phyloP scores from a whole-genome alignment of 53 echinoderm and acorn worm genomes.

The Paelopatides confundens region DNA sequence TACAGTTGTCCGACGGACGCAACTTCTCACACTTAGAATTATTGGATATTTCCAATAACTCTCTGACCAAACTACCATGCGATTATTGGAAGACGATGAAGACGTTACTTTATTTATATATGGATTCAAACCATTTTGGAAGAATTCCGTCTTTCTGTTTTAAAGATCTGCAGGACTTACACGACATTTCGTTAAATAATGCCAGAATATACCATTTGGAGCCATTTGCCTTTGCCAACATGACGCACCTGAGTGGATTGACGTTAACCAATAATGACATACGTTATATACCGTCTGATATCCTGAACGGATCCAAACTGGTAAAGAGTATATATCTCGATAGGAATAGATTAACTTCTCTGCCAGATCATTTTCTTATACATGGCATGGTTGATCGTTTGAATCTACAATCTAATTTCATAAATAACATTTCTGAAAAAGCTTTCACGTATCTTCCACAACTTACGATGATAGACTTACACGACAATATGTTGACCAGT shows the following conservation, averaged over 20 bases:
- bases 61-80: slow-evolving; percentile 67
- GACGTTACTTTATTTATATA: neutral
- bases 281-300: slow-evolving; percentile 38
- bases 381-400: neutral
- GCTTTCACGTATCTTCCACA: neutral
- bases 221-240: slow-evolving; percentile 2
- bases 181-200: neutral
- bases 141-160: neutral
- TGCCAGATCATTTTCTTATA: slow-evolving; percentile 65
- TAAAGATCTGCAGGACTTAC: neutral
- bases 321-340: slow-evolving; percentile 25
- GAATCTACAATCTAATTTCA: slow-evolving; percentile 9
- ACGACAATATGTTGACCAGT: neutral
- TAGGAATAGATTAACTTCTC: slow-evolving; percentile 53
- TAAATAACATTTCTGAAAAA: neutral
- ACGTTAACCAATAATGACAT: slow-evolving; percentile 64
- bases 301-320: slow-evolving; percentile 52
- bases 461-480: neutral
- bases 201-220: neutral
- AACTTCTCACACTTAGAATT: slow-evolving; percentile 64
- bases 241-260: slow-evolving; percentile 11
- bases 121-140: neutral
- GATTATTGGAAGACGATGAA: slow-evolving; percentile 23
- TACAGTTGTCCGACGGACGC: neutral
- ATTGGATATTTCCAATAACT: slow-evolving; percentile 63